Evolutionary conservation across 1,140 invertebrate species (phyloP), one percentile per base, ranked within the genome.

Genomic region (Philopotamus ludificatus): DNA sequence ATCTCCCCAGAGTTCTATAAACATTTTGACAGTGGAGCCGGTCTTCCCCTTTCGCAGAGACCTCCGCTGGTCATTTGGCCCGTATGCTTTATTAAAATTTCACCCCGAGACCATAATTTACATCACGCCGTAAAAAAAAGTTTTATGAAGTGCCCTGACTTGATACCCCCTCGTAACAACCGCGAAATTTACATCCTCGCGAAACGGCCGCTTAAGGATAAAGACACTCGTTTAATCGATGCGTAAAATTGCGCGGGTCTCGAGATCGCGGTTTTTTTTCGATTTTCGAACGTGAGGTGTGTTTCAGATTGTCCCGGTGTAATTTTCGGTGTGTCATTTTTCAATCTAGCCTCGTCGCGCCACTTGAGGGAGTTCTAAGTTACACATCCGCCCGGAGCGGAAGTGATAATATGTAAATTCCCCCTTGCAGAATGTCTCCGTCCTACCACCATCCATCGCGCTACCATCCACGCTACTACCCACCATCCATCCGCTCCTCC

Each of bases 1-100:
- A 70, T 70, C 65, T 70, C 68, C 68, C 68, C 49, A 67, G 68
- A 70, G 68, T 49, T 65, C 55, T 62, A 70, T 70, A 70, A 70
- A 64, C 68, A 70, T 70, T 70, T 70, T 67, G 68, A 70, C 68
- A 70, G 68, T 45, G 64, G 54, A 62, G 23, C 25, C 34, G 25
- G 28, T 26, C 45, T 45, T 22, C 62, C 39, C 62, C n/a, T 44
- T 64, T 34, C 25, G 44, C 44, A 47, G 4, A 57, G 55, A 45
- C 4, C 15, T 34, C n/a, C n/a, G n/a, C n/a, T 47, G 68, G 64
- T 66, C 68, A 66, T 70, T 69, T 63, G 34, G 41, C 45, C 53
- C 54, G 45, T 66, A 53, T 66, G 59, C 61, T 64, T 70, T 63
- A 66, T 70, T 66, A 69, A 69, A 69, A 66, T 70, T 66, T 63